Evolutionary conservation across 1,140 invertebrate species (phyloP), one percentile per base, ranked within the genome.

Genomic region (Aphidius ervi): DNA sequence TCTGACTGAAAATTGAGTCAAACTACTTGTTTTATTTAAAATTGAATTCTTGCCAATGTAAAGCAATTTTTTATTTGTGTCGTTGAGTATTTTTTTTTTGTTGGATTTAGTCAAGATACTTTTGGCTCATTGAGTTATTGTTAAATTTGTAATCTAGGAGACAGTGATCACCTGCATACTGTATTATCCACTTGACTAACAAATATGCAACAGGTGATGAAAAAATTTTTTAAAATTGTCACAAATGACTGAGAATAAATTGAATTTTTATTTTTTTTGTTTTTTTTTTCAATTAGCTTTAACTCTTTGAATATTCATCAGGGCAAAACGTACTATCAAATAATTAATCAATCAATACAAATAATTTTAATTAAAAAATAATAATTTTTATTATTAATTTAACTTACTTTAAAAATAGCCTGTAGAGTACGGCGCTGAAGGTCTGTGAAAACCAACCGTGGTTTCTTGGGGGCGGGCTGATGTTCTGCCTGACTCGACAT

Each of bases 371-470:
- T 8, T 2, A 5, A 50, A 20, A 50, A 55, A 55, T 41, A 7
- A 1, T 20, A 6, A 45, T 55, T n/a, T 47, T 9, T 16, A 6
- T 7, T 43, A 37, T 6, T 6, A 57, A 58, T 53, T 10, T 1
- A 16, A 70, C 74, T 78, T 81, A 95, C 92, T 87, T 96, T 96
- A 89, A 96, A 95, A 90, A 96, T 96, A 86, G 97, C 97, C 87
- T 99, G 96, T 81, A 99, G 88, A 80, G 98, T 99, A 86, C 97
- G 91, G 77, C 98, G 88, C 84, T 99, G 98, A 74, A 99, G 93
- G 85, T 99, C 97, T 75, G 98, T 99, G 86, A 99, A 99, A 83
- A 99, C 98, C 80, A 99, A 89, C 78, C 97, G 92, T 63, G 97
- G 97, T 84, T 99, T 99, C 88, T 99, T 99, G 79, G 93, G 93